Evolutionary conservation across 2,797 vertebrate genomes (phyloP), one percentile per base, ranked within the genome.

Genomic region (Phoeniculus purpureus): DNA sequence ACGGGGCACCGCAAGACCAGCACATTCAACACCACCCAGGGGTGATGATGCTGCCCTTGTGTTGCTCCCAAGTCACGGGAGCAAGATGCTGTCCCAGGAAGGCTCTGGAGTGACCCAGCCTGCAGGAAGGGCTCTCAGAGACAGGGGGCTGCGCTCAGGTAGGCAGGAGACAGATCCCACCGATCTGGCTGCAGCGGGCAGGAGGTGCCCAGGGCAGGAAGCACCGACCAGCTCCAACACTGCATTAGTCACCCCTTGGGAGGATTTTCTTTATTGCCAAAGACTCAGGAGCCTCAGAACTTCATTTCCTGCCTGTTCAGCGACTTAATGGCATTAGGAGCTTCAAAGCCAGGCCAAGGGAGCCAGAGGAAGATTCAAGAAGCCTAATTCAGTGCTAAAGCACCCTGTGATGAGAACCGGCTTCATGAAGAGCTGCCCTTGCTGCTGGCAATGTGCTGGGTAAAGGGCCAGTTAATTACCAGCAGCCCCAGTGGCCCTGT

Each of bases 381-480:
- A 78, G 73, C 23, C 75, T 67, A 50, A 67, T 68, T 89, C 70
- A 34, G 31, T 77, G 55, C 86, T 56, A 51, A 37, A 93, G 45
- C 6, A 80, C 47, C 29, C 60, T 45, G 43, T 2, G 3, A 75
- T 13, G 78, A 73, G 52, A 43, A 23, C 32, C 5, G 56, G 5
- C 31, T 56, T 23, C 23, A 10, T 10, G 20, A 25, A 90, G 61
- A 27, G 45, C 15, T 26, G 58, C 8, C 73, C 85, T 13, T 4
- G 54, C 1, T 52, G 59, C 3, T 31, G 61, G 78, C 58, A 34
- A 5, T 0, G 25, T 0, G 0, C 0, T 0, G 81, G 45, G 50
- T 27, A 26, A 85, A 78, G 60, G 29, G 31, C 34, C 25, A 1
- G 75, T 34, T 94, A 72, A 93, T 92, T 68, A 90, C 62, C 65